Conservation (phyloP, 2,113 vertebrate genomes). For the Cyphomyrus plagiostoma region DNA sequence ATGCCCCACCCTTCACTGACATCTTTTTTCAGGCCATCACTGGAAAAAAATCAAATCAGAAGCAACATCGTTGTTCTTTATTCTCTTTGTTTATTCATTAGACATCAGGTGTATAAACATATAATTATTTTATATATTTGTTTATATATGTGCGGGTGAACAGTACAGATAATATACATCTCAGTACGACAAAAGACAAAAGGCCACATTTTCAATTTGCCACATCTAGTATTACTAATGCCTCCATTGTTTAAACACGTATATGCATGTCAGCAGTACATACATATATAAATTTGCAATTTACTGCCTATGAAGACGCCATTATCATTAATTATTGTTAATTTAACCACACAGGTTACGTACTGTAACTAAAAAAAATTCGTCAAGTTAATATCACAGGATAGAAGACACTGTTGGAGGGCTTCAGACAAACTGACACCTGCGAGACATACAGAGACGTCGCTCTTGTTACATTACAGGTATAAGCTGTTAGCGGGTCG, state of each 20-base stretch:
- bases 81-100: conserved; percentile 49
- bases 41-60: conserved; percentile 8
- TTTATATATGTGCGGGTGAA: neutral
- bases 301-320: conserved; percentile 35
- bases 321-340: conserved; percentile 24
- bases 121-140: conserved; percentile 33
- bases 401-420: conserved; percentile 43
- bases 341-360: conserved; percentile 9
- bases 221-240: conserved; percentile 48
- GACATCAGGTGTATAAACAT: conserved; percentile 53
- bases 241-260: conserved; percentile 47
- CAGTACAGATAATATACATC: conserved; percentile 49
- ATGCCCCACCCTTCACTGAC: neutral
- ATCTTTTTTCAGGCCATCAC: neutral
- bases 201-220: conserved; percentile 50
- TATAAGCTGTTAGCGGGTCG: neutral
- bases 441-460: conserved; percentile 22
- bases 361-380: neutral
- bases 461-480: conserved; percentile 2
- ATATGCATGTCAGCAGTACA: conserved; percentile 39
- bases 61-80: conserved; percentile 20
- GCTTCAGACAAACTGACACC: conserved; percentile 36
- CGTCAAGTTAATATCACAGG: conserved; percentile 31
- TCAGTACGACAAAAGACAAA: conserved; percentile 45
- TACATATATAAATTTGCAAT: conserved; percentile 34